These are phyloP conservation scores for Amorpha juglandis DNA, from an alignment of 2,888 invertebrate genomes.

Conservation along the genomic window DNA sequence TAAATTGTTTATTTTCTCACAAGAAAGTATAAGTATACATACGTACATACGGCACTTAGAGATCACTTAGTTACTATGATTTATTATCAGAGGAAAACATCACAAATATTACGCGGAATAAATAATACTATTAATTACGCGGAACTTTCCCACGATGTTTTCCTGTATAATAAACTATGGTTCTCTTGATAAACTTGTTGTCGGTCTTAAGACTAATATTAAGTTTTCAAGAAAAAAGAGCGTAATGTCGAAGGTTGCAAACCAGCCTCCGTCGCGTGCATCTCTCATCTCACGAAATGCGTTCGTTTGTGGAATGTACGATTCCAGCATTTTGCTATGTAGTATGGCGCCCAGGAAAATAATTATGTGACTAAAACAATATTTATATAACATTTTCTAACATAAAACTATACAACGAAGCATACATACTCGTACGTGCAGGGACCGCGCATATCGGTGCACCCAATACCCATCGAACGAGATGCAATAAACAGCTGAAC, in stretches of 20 bases:
- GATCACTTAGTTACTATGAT: conserved; percentile 5
- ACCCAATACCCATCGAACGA: conserved; percentile 40
- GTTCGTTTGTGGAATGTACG: too few relatives aligned
- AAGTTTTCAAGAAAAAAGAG: too few relatives aligned
- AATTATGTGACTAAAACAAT: background rate
- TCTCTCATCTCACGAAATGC: too few relatives aligned
- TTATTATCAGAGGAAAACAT: conserved; percentile 7
- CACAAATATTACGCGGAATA: too few relatives aligned
- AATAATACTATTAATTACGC: background rate
- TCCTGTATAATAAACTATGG: background rate
- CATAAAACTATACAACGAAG: background rate
- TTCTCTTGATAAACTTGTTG: background rate
- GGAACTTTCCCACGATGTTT: conserved; percentile 2
- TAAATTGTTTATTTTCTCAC: conserved; percentile 1
- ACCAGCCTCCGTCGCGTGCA: too few relatives aligned
- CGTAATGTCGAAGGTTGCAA: too few relatives aligned
- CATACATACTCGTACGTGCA: background rate
- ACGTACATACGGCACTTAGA: background rate
- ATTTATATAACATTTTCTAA: background rate
- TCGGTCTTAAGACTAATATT: background rate
- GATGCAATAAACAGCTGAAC: conserved; percentile 43
- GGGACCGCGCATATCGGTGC: conserved; percentile 22
- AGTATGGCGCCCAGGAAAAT: background rate
- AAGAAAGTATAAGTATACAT: conserved; percentile 9
- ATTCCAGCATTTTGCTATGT: background rate